phyloP scores from a whole-genome alignment of 2,797 vertebrate genomes.

The Poecilia wingei region DNA sequence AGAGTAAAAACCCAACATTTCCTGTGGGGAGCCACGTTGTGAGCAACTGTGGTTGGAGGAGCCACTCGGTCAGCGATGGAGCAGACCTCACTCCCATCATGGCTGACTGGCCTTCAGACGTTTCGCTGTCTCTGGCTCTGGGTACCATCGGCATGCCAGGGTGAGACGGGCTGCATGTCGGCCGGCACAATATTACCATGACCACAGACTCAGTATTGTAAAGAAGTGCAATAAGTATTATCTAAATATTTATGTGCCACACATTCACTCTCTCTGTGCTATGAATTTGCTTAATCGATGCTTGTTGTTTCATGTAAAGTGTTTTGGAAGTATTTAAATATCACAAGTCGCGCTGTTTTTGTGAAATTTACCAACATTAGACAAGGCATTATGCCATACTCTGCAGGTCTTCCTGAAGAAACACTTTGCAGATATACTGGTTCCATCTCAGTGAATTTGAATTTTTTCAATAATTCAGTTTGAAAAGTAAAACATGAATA shows the following conservation, averaged over 20 bases:
- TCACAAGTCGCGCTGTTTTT: background rate
- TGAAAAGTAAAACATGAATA: background rate
- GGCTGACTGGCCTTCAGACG: conserved; percentile 83
- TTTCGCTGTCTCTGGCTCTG: conserved; percentile 86
- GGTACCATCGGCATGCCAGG: conserved; percentile 91
- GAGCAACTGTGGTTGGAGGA: conserved; percentile 84
- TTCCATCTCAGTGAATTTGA: background rate
- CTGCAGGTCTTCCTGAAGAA: background rate
- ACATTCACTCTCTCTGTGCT: background rate
- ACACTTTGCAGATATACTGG: background rate
- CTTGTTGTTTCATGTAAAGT: background rate
- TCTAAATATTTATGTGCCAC: background rate
- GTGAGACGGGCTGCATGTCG: conserved; percentile 68
- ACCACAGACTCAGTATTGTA: background rate
- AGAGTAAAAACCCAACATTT: conserved; percentile 87
- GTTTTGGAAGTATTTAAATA: background rate
- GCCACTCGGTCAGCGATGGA: conserved; percentile 84
- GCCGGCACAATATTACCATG: background rate
- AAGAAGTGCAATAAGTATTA: background rate
- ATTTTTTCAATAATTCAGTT: background rate
- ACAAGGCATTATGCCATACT: background rate
- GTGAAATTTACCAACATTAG: background rate
- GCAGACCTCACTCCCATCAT: conserved; percentile 73
- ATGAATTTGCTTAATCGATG: background rate
- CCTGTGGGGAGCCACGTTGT: conserved; percentile 80